Evolutionary conservation across 1,140 invertebrate species (phyloP), one percentile per base, ranked within the genome.

Genomic region (Penaeus indicus): DNA sequence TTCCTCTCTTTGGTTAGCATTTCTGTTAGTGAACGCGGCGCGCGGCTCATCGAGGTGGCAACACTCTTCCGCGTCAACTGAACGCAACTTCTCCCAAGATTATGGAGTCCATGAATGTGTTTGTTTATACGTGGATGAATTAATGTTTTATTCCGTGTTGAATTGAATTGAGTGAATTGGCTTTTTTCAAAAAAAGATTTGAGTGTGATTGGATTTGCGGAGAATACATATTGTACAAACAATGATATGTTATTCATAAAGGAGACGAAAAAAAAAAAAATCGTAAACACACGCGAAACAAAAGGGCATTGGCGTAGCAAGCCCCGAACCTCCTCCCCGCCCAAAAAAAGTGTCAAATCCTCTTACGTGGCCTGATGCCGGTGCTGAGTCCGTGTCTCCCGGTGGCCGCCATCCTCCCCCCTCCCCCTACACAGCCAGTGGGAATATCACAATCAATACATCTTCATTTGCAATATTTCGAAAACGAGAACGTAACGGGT

Each of bases 401-500:
- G 67, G n/a, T 11, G 67, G 47, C 47, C 47, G 47, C 47, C 47
- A 54, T 54, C 47, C 47, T 11, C 61, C 47, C 61, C 67, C 62
- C 60, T 22, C 19, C n/a, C 22, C 25, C 77, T 63, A 61, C 38
- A 25, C 22, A 16, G 25, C 27, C 63, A 47, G 22, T 62, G 61
- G 16, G 63, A 64, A 63, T 87, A 60, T 67, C 62, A 69, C 78
- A 87, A 81, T 87, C 78, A 87, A 82, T 82, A 87, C 54, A 82
- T 87, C 79, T 81, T 87, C 86, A 87, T 87, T 82, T 87, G 86
- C 78, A 87, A 64, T 82, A 87, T 81, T 87, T 81, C 78, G 60
- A 87, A 75, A 75, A 82, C 64, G 67, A 80, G 77, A 19, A 75
- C 69, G 62, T 86, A 86, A 79, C 85, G 85, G 85, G 75, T 19